Conservation (phyloP, 2,888 invertebrate genomes). For the Cephus runcator region DNA sequence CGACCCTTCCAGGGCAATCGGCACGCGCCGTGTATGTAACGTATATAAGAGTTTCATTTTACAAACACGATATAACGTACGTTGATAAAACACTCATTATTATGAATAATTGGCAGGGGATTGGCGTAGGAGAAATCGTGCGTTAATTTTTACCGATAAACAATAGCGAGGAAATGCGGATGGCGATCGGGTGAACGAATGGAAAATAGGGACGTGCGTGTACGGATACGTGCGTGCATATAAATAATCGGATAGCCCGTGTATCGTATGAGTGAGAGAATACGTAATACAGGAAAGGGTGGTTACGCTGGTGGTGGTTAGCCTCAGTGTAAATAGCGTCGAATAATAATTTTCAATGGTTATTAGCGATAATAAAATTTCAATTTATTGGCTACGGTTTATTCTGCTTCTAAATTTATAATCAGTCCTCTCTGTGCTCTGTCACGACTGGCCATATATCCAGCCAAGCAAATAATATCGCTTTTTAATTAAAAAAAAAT, state of each 20-base stretch:
- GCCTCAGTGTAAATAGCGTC: conserved; percentile 50
- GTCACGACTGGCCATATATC: conserved; percentile 38
- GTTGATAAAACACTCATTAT: conserved; percentile 60
- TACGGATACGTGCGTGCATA: conserved; percentile 39
- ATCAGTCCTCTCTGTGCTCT: conserved; percentile 42
- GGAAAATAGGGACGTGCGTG: conserved; percentile 11
- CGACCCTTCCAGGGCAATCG: conserved; percentile 5
- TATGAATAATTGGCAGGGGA: conserved; percentile 42
- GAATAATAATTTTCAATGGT: conserved; percentile 62
- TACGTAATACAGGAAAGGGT: too few relatives aligned
- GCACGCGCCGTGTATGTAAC: conserved; percentile 15
- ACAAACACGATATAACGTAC: conserved; percentile 12
- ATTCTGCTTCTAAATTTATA: conserved; percentile 43
- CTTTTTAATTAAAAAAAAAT: not conserved
- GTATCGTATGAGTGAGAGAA: conserved; percentile 3
- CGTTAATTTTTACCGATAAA: conserved; percentile 63
- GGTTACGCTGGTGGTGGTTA: not conserved
- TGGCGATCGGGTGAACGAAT: not conserved
- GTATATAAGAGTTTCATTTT: conserved; percentile 9
- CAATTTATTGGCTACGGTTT: conserved; percentile 55
- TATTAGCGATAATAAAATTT: conserved; percentile 64
- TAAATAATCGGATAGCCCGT: conserved; percentile 47
- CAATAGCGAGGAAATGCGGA: conserved; percentile 44
- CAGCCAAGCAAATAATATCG: not conserved
- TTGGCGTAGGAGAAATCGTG: conserved; percentile 46